Base-by-base conservation (phyloP, 2,888 invertebrate species). In the Escarpia spicata region DNA sequence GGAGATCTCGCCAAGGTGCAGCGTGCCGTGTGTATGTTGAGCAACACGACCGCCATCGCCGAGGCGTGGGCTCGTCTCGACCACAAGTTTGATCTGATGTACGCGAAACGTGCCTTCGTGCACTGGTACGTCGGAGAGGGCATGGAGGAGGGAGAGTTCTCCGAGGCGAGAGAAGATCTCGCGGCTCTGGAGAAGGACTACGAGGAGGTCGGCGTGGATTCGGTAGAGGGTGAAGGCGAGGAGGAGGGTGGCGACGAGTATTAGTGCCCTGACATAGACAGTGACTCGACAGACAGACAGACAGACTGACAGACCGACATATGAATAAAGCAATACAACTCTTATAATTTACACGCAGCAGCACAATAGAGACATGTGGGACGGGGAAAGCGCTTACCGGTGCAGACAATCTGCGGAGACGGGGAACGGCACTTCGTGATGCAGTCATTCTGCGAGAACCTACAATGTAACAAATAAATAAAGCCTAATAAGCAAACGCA, bases 81-180 rank as follows among this genome's bases (percentile, higher is more conserved):
- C 92, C 95, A 96, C 94, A 96, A 96, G 93, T 95, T 95, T 92
- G 95, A 95, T 93, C 93, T 95, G 90, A 95, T 95, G 95, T 95
- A 95, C 93, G 95, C 95, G 92, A 95, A 95, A 92, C 93, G 95
- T 91, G 95, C 95, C 44, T 95, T 95, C 92, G 95, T 95, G 37
- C 96, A 96, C 92, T 97, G 96, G 97, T 97, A 96, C 94, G 97
- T 97, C 94, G 97, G 96, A 60, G 96, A 96, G 94, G 96, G 96
- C 92, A 98, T 98, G 98, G 96, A 96, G 93, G 96, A 96, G 96
- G 98, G 98, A 94, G 98, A 98, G 98, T 98, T 98, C 97, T 97
- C 98, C 0, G 98, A 98, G 95, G 98, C 98, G 0, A 97, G 98
- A 6, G 98, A 98, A 96, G 98, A 98, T 97, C 97, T 98, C 94